A percentile compares a stretch with the other conserved stretches of the same genome.
phyloP scores from a whole-genome alignment of 2,797 vertebrate genomes.

The Pyrocephalus nanus region DNA sequence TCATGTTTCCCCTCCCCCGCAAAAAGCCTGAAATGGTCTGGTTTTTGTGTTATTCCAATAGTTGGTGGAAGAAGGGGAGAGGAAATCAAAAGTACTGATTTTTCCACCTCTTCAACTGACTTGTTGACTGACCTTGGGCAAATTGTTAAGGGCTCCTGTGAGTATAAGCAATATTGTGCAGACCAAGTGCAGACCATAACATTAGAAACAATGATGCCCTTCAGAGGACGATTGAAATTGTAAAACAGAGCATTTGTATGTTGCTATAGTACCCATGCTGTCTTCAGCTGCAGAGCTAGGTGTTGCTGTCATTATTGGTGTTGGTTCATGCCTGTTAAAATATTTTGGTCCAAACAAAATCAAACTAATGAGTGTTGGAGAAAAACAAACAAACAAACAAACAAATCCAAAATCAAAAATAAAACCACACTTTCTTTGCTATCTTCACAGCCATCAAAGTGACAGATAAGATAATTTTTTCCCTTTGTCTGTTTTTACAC shows the following conservation, averaged over 20 bases:
- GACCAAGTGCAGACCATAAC: background rate
- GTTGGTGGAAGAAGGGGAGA: background rate
- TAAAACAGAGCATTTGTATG: background rate
- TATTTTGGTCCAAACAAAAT: background rate
- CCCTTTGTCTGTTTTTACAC: background rate
- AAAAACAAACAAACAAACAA: background rate
- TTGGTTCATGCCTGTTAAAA: background rate
- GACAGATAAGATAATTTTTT: background rate
- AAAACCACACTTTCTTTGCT: background rate
- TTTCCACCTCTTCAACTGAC: constrained; percentile 26
- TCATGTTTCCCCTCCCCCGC: constrained; percentile 16
- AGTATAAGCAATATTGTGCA: background rate
- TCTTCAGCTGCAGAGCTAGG: background rate
- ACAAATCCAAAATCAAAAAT: background rate
- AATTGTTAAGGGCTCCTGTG: background rate
- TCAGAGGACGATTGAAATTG: background rate
- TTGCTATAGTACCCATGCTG: background rate
- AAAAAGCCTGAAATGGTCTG: constrained; percentile 27
- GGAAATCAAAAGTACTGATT: constrained; percentile 32
- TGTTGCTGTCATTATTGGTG: background rate
- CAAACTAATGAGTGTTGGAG: background rate
- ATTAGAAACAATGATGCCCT: background rate
- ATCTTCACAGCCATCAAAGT: background rate
- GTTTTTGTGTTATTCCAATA: background rate
- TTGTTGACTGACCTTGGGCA: constrained; percentile 33